Evolutionary conservation across 1,140 invertebrate genomes (phyloP).

Genomic region (Brachionus koreanus): DNA sequence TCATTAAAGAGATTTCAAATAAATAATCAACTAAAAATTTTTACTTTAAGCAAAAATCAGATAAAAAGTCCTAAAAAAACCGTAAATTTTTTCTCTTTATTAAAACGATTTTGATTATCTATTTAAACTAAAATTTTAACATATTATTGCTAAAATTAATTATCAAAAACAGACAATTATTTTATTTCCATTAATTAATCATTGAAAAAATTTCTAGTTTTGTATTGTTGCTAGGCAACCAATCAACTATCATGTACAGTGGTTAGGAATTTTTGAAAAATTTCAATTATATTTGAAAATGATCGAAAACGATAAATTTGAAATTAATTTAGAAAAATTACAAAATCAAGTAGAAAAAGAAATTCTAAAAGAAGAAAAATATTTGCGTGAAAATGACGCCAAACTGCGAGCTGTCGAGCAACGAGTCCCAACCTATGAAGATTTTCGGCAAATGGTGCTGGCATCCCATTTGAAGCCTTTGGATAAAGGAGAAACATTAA

Average conservation of each 20-base stretch:
- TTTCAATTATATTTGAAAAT: constrained; percentile 30
- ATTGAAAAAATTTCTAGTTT: background rate
- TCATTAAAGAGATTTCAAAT: constrained; percentile 9
- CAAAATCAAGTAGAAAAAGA: constrained; percentile 59
- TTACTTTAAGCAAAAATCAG: background rate
- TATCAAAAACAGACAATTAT: background rate
- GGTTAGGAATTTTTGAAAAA: background rate
- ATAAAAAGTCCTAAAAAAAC: background rate
- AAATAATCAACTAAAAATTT: too few relatives aligned
- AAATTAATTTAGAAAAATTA: constrained; percentile 59
- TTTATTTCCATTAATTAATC: background rate
- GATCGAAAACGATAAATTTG: constrained; percentile 46
- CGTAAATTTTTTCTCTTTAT: background rate
- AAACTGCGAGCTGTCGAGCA: constrained; percentile 62
- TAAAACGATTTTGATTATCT: background rate
- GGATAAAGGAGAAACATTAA: constrained; percentile 55
- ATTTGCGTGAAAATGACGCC: constrained; percentile 62
- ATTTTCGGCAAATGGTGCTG: constrained; percentile 61
- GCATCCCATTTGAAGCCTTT: constrained; percentile 61
- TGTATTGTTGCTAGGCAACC: background rate
- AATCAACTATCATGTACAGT: background rate
- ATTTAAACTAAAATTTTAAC: background rate
- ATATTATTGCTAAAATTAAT: background rate
- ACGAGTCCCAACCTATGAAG: constrained; percentile 61
- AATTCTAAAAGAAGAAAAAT: constrained; percentile 59